Base-by-base conservation (phyloP, 2,113 vertebrate species). In the Dolichallabes microphthalmus region DNA sequence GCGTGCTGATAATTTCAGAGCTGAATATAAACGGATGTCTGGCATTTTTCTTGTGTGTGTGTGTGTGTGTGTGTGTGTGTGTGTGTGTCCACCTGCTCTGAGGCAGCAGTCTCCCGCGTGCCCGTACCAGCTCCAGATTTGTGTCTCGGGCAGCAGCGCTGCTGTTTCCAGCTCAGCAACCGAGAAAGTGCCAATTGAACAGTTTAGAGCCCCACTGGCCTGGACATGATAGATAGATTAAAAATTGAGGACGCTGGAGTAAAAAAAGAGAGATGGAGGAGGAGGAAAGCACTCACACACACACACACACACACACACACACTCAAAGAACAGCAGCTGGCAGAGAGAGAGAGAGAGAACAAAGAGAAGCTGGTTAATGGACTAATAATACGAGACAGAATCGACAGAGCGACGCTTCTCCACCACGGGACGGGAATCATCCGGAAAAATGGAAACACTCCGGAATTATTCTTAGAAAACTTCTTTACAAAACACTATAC, bases 161-260 rank as follows among this genome's bases (percentile, higher is more conserved):
- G 91, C 90, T 92, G 94, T 95, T 95, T 95, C 94, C 94, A 93
- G 94, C 94, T 95, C 94, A 95, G 94, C 94, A 95, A 92, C 94
- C 93, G 94, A 95, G 94, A 95, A 95, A 95, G 94, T 95, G 95
- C 94, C 95, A 94, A 94, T 94, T 94, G 92, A 92, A 95, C 95
- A 95, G 94, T 95, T 95, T 95, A 94, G 94, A 92, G 94, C 94
- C 95, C 94, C 94, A 93, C 92, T 94, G 94, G 93, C 90, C 93
- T 94, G 89, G 92, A 92, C 92, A 95, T 95, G 94, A 95, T 95
- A 95, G 94, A 95, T 95, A 94, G 95, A 94, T 94, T 93, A 93
- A 93, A 95, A 95, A 95, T 92, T 92, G 93, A 95, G 94, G 94
- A 95, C 92, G 92, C 92, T 91, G 92, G 94, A 95, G 94, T 94